These are phyloP conservation scores for Probaryconus sp. DNA, from an alignment of 1,140 invertebrate species.

Conservation along the genomic window DNA sequence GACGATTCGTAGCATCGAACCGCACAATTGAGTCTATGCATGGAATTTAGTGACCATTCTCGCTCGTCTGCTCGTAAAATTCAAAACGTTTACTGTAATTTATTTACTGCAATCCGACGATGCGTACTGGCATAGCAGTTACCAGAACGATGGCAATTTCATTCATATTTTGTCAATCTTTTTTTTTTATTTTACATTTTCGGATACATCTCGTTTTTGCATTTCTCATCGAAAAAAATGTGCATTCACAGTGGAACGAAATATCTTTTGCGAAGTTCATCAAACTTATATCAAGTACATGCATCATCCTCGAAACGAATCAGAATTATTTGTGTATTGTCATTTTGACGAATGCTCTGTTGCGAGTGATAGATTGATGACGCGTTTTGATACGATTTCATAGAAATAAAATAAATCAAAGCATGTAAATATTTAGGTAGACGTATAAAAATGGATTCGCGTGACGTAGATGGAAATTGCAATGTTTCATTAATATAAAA, in stretches of 20 bases:
- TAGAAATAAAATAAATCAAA: too few species aligned
- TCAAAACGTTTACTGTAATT: conserved; percentile 32
- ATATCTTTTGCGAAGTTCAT: background rate
- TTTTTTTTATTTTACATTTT: conserved; percentile 24
- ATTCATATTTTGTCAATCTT: conserved; percentile 16
- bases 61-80: conserved; percentile 32
- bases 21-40: conserved; percentile 22
- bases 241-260: background rate
- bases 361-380: background rate
- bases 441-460: too few species aligned
- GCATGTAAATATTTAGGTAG: too few species aligned
- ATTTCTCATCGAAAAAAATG: background rate
- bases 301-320: background rate
- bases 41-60: conserved; percentile 33
- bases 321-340: background rate
- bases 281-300: background rate
- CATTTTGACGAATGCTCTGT: background rate
- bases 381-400: too few species aligned
- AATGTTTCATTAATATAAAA: too few species aligned
- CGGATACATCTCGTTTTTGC: background rate
- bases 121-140: conserved; percentile 9
- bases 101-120: conserved; percentile 20
- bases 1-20: conserved; percentile 10
- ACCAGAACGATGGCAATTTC: conserved; percentile 14
- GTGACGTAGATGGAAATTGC: too few species aligned